Conservation (phyloP, 2,797 vertebrate genomes). For the Dendrocincla fuliginosa region DNA sequence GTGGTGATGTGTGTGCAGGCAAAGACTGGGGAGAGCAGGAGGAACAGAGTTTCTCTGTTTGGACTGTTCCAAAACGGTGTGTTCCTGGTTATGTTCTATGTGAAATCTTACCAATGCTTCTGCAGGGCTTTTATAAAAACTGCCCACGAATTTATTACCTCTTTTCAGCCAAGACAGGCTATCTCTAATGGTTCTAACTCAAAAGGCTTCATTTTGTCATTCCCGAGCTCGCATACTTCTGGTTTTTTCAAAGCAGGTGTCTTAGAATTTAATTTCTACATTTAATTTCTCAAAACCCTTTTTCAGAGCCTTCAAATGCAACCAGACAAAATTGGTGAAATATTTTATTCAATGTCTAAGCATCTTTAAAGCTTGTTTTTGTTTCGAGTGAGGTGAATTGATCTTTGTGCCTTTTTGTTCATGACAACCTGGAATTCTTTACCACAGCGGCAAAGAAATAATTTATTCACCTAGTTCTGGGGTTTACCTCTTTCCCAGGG, state of each 20-base stretch:
- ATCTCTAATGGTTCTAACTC: neutral
- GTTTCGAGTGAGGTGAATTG: neutral
- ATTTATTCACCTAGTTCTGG: neutral
- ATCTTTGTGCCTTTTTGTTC: neutral
- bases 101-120: neutral
- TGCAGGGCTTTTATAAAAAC: neutral
- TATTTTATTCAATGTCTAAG: neutral
- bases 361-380: neutral
- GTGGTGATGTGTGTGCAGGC: constrained; percentile 2
- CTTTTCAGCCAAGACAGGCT: neutral
- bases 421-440: neutral
- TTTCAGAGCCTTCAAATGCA: neutral
- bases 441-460: neutral
- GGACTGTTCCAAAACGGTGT: neutral
- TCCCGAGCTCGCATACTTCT: neutral
- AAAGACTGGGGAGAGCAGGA: neutral
- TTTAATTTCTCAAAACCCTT: neutral
- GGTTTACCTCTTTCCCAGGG: neutral
- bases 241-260: constrained; percentile 2
- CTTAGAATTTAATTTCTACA: neutral
- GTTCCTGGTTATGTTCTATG: neutral
- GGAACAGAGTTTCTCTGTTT: constrained; percentile 35
- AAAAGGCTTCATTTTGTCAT: neutral
- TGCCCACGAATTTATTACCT: neutral
- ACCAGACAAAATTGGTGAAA: neutral